These are phyloP conservation scores for Colinus virginianus DNA, from an alignment of 2,113 vertebrate genomes.

Conservation along the genomic window DNA sequence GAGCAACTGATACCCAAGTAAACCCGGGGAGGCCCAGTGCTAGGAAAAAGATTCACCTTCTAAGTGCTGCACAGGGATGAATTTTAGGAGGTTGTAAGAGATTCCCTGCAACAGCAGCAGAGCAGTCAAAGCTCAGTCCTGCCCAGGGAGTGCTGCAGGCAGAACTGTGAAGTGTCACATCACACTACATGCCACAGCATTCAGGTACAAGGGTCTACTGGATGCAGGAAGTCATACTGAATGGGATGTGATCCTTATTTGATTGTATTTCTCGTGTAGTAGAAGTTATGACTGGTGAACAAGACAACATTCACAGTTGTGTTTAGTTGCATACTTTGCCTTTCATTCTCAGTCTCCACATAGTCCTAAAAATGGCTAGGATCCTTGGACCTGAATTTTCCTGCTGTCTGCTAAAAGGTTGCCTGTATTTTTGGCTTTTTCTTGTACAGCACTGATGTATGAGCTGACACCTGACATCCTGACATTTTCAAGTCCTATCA, in stretches of 20 bases:
- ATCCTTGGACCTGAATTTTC: not conserved
- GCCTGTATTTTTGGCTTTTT: not conserved
- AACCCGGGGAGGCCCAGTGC: not conserved
- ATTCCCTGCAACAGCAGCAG: not conserved
- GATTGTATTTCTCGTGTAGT: not conserved
- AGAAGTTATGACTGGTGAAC: not conserved
- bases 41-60: not conserved
- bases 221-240: not conserved
- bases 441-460: rapidly evolving
- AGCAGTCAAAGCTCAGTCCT: not conserved
- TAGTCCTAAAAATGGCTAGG: not conserved
- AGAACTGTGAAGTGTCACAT: not conserved
- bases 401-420: rapidly evolving
- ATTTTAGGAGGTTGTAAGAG: not conserved
- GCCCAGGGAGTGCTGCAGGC: not conserved
- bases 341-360: not conserved
- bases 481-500: not conserved
- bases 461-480: not conserved
- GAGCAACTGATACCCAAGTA: rapidly evolving
- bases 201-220: not conserved
- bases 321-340: not conserved
- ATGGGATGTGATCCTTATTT: not conserved
- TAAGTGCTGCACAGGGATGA: not conserved
- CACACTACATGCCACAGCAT: not conserved
- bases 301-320: not conserved